Evolutionary conservation across 37 sponge, comb jelly and placozoan genomes (phyloP).

Genomic region (Aplysina aerophoba): DNA sequence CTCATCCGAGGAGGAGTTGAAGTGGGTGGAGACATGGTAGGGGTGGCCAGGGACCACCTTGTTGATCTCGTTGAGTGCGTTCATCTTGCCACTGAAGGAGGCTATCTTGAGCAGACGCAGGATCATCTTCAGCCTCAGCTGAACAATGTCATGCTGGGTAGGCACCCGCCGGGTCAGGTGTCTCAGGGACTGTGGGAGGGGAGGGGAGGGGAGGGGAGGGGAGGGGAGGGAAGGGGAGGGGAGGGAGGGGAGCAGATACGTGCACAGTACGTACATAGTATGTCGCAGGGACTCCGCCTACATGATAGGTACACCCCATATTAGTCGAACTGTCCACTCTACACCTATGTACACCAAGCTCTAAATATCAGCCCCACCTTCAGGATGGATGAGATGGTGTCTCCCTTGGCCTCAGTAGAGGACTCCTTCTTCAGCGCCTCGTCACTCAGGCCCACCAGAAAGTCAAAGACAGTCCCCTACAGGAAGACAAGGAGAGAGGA

Average conservation of each 20-base stretch:
- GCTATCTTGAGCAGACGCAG: conserved; percentile 83
- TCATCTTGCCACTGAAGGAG: conserved; percentile 99
- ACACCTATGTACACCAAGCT: background rate
- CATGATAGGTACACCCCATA: background rate
- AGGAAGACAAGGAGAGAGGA: background rate
- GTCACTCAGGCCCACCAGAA: conserved; percentile 80
- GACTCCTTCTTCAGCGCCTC: conserved; percentile 92
- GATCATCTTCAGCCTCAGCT: conserved; percentile 87
- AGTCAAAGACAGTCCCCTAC: conserved; percentile 68
- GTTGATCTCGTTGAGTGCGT: conserved; percentile 97
- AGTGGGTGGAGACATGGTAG: conserved; percentile 51
- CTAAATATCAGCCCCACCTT: conserved; percentile 49
- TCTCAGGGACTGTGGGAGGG: conserved; percentile 52
- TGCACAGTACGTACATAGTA: background rate
- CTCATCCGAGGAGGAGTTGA: conserved; percentile 50
- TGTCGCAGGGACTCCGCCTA: background rate
- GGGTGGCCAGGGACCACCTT: conserved; percentile 71
- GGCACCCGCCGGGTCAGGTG: conserved; percentile 60
- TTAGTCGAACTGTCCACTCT: background rate
- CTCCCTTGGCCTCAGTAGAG: conserved; percentile 77
- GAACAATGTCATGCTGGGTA: conserved; percentile 65
- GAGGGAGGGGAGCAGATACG: too few relatives aligned
- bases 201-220: too few relatives aligned
- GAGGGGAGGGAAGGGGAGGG: too few relatives aligned
- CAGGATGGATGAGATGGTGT: conserved; percentile 84